Conservation (phyloP, 2,113 vertebrate genomes). For the Diadophis punctatus region DNA sequence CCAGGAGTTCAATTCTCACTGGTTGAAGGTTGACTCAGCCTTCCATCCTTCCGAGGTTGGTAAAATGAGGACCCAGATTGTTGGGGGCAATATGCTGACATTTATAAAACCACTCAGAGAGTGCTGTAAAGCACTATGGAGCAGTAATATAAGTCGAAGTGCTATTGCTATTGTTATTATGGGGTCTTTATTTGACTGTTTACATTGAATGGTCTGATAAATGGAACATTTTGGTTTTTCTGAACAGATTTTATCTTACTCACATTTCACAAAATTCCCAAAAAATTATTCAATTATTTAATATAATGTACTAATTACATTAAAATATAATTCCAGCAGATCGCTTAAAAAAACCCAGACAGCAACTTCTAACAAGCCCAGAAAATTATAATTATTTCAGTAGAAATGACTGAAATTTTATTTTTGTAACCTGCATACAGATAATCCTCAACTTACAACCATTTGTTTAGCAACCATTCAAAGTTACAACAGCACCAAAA, state of each 20-base stretch:
- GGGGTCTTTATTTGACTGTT: not conserved
- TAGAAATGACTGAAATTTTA: not conserved
- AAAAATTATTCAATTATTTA: not conserved
- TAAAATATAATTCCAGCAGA: not conserved
- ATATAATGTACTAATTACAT: not conserved
- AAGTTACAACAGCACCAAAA: not conserved
- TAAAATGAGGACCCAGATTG: not conserved
- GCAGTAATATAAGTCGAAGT: not conserved
- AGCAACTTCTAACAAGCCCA: not conserved
- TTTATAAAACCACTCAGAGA: not conserved
- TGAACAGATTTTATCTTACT: not conserved
- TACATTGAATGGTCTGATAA: not conserved
- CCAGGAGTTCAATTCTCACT: not conserved
- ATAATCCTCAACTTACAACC: not conserved
- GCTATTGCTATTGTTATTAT: not conserved
- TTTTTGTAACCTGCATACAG: not conserved
- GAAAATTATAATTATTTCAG: not conserved
- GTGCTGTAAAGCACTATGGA: not conserved
- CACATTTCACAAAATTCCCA: not conserved
- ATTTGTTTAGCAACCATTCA: not conserved
- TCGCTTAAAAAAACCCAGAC: too few species aligned
- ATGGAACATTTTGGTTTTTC: not conserved
- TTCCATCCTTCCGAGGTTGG: not conserved
- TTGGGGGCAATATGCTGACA: not conserved
- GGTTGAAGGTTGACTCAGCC: not conserved